Percentiles rank a stretch among this genome's conserved stretches.
These are phyloP conservation scores for Xenopus borealis DNA, from an alignment of 2,113 vertebrate species.

Conservation along the genomic window DNA sequence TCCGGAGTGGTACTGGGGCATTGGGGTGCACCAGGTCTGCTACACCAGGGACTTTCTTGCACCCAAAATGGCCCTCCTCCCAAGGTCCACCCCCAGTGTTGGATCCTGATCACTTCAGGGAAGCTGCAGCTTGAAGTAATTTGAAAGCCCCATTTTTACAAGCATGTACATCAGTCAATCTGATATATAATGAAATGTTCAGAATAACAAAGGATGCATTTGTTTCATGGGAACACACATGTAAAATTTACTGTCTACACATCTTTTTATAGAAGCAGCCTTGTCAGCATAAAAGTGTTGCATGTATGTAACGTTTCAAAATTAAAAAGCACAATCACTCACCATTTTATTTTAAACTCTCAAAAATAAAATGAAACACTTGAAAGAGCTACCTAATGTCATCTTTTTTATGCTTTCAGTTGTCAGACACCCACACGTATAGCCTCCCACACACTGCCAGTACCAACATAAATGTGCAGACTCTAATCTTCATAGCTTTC, in stretches of 20 bases:
- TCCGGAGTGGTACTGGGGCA: too few relatives aligned
- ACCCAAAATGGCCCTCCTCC: too few relatives aligned
- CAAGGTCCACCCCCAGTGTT: too few relatives aligned
- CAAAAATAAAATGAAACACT: slow-evolving; percentile 18
- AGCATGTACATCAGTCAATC: too few relatives aligned
- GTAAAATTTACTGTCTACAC: neutral
- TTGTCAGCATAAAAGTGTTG: neutral
- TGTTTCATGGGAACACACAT: too few relatives aligned
- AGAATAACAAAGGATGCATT: too few relatives aligned
- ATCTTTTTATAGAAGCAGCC: neutral
- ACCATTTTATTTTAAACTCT: slow-evolving; percentile 27
- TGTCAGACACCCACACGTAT: slow-evolving; percentile 42
- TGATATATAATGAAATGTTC: too few relatives aligned
- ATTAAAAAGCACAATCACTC: slow-evolving; percentile 13
- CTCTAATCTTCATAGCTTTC: slow-evolving; percentile 45
- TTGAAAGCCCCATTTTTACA: too few relatives aligned
- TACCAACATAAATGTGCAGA: slow-evolving; percentile 35
- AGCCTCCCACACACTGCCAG: slow-evolving; percentile 25
- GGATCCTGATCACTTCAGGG: too few relatives aligned
- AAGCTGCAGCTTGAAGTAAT: too few relatives aligned
- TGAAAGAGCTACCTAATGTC: slow-evolving; percentile 40
- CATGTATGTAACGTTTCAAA: slow-evolving; percentile 11
- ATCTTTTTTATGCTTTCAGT: slow-evolving; percentile 48
- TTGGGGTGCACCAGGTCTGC: too few relatives aligned
- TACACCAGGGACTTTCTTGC: too few relatives aligned